phyloP scores from a whole-genome alignment of 92 coral and sea anemone genomes.

The Palythoa grandis region DNA sequence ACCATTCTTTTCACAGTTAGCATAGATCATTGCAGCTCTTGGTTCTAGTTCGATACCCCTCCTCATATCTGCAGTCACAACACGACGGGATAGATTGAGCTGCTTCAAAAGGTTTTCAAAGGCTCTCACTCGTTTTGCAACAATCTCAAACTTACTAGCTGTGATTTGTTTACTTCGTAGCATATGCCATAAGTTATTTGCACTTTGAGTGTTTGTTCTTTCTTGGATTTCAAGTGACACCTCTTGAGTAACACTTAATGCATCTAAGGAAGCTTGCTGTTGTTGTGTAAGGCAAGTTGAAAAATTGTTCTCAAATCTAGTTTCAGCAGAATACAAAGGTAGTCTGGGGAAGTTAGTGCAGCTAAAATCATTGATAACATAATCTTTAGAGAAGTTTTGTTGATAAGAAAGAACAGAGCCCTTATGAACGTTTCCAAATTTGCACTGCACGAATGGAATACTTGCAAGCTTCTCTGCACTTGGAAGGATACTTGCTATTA shows the following conservation, averaged over 20 bases:
- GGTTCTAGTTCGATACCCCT: slow-evolving; percentile 61
- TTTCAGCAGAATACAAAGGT: slow-evolving; percentile 42
- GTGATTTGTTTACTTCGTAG: slow-evolving; percentile 61
- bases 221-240: slow-evolving; percentile 41
- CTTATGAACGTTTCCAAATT: slow-evolving; percentile 58
- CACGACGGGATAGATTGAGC: slow-evolving; percentile 51
- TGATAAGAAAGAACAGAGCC: slow-evolving; percentile 63
- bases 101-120: slow-evolving; percentile 63
- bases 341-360: slow-evolving; percentile 49
- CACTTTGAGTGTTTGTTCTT: slow-evolving; percentile 57
- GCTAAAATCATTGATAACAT: slow-evolving; percentile 59
- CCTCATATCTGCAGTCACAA: slow-evolving; percentile 54
- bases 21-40: slow-evolving; percentile 57
- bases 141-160: slow-evolving; percentile 69
- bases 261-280: slow-evolving; percentile 52
- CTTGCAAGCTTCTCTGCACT: slow-evolving; percentile 14
- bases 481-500: slow-evolving; percentile 42
- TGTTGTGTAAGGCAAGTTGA: slow-evolving; percentile 19
- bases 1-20: slow-evolving; percentile 36
- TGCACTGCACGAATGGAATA: slow-evolving; percentile 48
- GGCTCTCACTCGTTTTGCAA: slow-evolving; percentile 41
- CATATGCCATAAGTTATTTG: slow-evolving; percentile 54
- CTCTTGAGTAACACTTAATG: slow-evolving; percentile 35
- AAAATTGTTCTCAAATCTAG: slow-evolving; percentile 46
- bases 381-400: slow-evolving; percentile 50